phyloP scores from a whole-genome alignment of 2,888 invertebrate species.

The Mechanitis messenoides region DNA sequence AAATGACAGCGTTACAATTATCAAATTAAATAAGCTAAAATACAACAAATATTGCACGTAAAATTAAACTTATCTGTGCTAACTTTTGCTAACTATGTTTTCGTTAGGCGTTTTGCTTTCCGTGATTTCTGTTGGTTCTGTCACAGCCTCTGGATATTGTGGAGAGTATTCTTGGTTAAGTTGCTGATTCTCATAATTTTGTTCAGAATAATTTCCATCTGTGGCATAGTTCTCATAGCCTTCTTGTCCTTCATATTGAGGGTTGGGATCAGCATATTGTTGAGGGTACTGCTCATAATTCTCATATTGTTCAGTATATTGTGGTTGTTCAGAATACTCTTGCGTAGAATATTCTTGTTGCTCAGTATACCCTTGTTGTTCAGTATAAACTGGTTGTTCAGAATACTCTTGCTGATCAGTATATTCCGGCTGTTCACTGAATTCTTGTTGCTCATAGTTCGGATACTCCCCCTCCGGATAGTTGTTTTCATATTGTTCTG shows the following conservation, averaged over 20 bases:
- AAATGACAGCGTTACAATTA: constrained; percentile 15
- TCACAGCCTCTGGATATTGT: constrained; percentile 34
- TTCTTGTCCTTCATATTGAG: constrained; percentile 46
- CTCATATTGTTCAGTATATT: constrained; percentile 50
- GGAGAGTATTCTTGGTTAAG: constrained; percentile 41
- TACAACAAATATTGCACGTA: constrained; percentile 60
- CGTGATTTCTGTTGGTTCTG: constrained; percentile 28
- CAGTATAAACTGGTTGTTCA: constrained; percentile 45
- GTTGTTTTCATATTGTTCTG: constrained; percentile 18
- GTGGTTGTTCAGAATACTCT: constrained; percentile 41
- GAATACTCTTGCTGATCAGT: constrained; percentile 42
- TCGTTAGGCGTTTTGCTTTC: constrained; percentile 44
- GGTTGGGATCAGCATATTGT: constrained; percentile 49
- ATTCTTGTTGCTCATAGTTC: constrained; percentile 43
- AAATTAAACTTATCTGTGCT: constrained; percentile 40
- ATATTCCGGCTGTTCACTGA: constrained; percentile 45
- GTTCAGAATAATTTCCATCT: constrained; percentile 51
- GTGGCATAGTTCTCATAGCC: constrained; percentile 47
- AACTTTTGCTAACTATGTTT: constrained; percentile 55
- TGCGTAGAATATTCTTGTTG: constrained; percentile 42
- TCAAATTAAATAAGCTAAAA: constrained; percentile 35
- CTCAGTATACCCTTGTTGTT: constrained; percentile 55
- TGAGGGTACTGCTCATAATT: constrained; percentile 55
- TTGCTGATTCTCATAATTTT: constrained; percentile 49
- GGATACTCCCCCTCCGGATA: constrained; percentile 19